Base-by-base conservation (phyloP, 2,888 invertebrate species). In the Hermodice carunculata region DNA sequence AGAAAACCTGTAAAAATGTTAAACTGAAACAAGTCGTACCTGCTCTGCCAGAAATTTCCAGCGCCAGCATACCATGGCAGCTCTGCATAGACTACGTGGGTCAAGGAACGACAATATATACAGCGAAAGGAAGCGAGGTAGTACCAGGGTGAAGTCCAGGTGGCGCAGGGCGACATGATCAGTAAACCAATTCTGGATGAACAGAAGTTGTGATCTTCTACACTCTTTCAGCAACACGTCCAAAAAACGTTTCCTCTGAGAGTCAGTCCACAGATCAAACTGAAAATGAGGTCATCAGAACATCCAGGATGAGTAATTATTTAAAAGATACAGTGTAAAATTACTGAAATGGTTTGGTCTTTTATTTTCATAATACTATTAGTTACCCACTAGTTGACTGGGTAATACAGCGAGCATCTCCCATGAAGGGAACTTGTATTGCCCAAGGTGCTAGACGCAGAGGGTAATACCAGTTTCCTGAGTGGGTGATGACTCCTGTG, bases 251-350 rank as follows among this genome's bases (percentile, higher is more conserved):
- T 82, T 81, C 34, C 85, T 67, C 70, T 85, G 85, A 3, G 78
- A 73, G 67, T 83, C 82, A n/a, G 80, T 81, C 85, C 85, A 85
- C 37, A 85, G 60, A 63, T 85, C 85, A 78, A 84, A 85, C 85
- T 85, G 73, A 34, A 76, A 32, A 24, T 14, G 11, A 46, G 48
- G 14, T 28, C 22, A 11, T 34, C 28, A 14, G n/a, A 28, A 37
- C 31, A n/a, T n/a, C n/a, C n/a, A n/a, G n/a, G n/a, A n/a, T n/a
- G n/a, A n/a, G n/a, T n/a, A n/a, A n/a, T n/a, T n/a, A n/a, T n/a
- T n/a, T n/a, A n/a, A n/a, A n/a, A n/a, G n/a, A n/a, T n/a, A n/a
- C n/a, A n/a, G n/a, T n/a, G n/a, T n/a, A n/a, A n/a, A n/a, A n/a
- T n/a, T n/a, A n/a, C n/a, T n/a, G n/a, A n/a, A n/a, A n/a, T n/a